Base-by-base conservation (phyloP, 2,797 vertebrate species). In the Sebastes matsubarae region DNA sequence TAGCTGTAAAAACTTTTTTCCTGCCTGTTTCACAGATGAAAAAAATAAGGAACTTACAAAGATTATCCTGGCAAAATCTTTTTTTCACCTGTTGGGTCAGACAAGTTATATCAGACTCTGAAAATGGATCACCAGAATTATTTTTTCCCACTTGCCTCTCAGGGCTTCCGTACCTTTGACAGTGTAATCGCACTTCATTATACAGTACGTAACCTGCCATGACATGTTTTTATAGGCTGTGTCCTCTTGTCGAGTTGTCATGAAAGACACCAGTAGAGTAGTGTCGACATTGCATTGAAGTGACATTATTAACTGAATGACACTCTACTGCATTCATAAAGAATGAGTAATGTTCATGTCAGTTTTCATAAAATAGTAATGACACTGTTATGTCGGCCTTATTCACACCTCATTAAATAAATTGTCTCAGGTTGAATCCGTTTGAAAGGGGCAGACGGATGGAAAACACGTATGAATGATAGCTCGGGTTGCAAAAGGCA, bases 381-480 rank as follows among this genome's bases (percentile, higher is more conserved):
- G 73, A 60, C 38, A 18, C 34, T 22, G 29, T 72, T 25, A 46
- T 55, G 54, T 60, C 9, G 14, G 38, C 52, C 67, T 68, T 58
- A 50, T 65, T 74, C 73, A 66, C 58, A 69, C 50, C 67, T 77
- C 72, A 72, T 88, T 68, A 55, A 57, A 59, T 64, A 18, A 54
- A 68, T 34, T 29, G 27, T 74, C 66, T 72, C 29, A 5, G 58
- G 59, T 63, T 65, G 22, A 68, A 14, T 55, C 32, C 20, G 32
- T 58, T 66, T n/a, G 12, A 38, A 2, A 60, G n/a, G 16, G 58
- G 50, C 38, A 25, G 34, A 65, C 22, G 42, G 52, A 77, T 27
- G 42, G 36, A 24, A 18, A 57, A 46, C 34, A 14, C 18, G 24
- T 27, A 12, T 24, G 16, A 73, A n/a, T 61, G 67, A 75, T 32